Base-by-base conservation (phyloP, 2,797 vertebrate species). In the Nyctalus aviator region DNA sequence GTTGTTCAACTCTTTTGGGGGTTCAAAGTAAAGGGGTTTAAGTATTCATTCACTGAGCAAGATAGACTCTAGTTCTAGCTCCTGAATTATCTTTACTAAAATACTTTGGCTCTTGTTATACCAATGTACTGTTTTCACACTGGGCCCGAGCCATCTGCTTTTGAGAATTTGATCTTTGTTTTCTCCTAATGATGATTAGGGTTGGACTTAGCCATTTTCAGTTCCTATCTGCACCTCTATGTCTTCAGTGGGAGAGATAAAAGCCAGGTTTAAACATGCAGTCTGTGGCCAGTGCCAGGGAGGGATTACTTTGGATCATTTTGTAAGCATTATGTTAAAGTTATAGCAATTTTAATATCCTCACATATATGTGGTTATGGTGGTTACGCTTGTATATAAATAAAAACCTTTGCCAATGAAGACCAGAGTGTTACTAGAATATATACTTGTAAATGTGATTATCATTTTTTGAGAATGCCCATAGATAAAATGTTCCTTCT, bases 311-410 rank as follows among this genome's bases (percentile, higher is more conserved):
- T 93, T 59, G 23, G 30, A 50, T 81, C n/a, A 10, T 77, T 87
- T 91, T 50, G 48, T 93, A 94, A 79, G 64, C 37, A 55, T 75
- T 78, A 44, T 82, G 20, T 44, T 84, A 90, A 90, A 35, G 9
- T 83, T 91, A 83, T 92, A 93, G 21, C 32, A 73, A 30, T 73
- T 88, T 86, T 86, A 76, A 35, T 55, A 86, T 59, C 46, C 50
- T 37, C 50, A 57, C 15, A 73, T 21, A 71, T 30, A 84, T 50
- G 55, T 89, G 84, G 62, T 86, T 83, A 86, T 27, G 27, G 30
- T 85, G 44, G 66, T 93, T 89, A 62, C 79, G 66, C 53, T 89
- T 93, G 15, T 79, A 88, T 57, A 76, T 71, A 85, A 88, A 93
- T 69, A 91, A 93, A 89, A 93, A 13, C 17, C 32, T 27, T 55